Evolutionary conservation across 2,888 invertebrate species (phyloP).

Genomic region (Zootermopsis nevadensis): DNA sequence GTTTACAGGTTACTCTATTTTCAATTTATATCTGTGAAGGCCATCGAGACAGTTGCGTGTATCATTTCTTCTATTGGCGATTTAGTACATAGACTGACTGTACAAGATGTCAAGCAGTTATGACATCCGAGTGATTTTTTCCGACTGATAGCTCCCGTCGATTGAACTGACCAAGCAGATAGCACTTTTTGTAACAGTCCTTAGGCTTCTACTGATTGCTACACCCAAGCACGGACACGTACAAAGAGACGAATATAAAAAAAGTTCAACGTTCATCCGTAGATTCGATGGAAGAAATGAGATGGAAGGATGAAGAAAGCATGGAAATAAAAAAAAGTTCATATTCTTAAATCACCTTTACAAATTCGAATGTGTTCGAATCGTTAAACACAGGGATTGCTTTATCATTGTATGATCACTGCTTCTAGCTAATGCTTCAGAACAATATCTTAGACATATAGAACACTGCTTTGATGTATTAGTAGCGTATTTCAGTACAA

Average conservation of each 20-base stretch:
- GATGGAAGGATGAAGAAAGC: neutral
- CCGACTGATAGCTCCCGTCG: neutral
- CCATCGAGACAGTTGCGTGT: no score
- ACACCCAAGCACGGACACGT: neutral
- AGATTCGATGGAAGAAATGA: conserved; percentile 4
- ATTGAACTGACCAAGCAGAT: conserved; percentile 15
- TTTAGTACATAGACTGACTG: neutral
- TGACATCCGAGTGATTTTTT: neutral
- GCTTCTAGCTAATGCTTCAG: neutral
- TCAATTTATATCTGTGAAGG: no score
- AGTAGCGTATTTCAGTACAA: neutral
- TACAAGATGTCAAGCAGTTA: conserved; percentile 4
- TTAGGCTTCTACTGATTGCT: conserved; percentile 5
- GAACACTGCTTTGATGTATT: neutral
- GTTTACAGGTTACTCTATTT: no score
- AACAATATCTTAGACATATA: neutral
- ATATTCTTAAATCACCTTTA: neutral
- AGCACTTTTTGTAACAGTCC: neutral
- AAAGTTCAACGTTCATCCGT: neutral
- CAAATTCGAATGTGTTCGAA: conserved; percentile 5
- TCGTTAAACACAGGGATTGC: neutral
- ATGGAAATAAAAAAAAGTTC: neutral
- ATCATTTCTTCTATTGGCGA: no score
- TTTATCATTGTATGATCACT: neutral
- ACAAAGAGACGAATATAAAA: neutral